phyloP scores from a whole-genome alignment of 2,797 vertebrate species.

The Epinephelus malabaricus region DNA sequence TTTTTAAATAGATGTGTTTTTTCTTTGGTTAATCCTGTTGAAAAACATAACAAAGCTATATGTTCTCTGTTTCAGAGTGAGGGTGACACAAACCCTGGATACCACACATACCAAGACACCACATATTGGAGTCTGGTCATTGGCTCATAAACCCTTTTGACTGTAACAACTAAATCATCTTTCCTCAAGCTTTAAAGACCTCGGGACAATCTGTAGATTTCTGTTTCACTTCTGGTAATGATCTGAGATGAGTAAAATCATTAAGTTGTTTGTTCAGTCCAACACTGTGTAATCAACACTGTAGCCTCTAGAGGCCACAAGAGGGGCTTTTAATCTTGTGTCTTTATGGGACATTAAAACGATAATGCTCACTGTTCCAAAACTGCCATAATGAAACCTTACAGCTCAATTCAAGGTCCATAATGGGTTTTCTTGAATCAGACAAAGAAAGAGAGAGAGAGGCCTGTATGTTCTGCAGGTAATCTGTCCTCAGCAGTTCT shows the following conservation, averaged over 20 bases:
- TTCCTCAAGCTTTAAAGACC: neutral
- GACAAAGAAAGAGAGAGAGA: neutral
- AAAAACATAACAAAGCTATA: no score
- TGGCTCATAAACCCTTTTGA: neutral
- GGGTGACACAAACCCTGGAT: no score
- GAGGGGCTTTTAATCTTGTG: neutral
- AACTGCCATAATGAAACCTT: neutral
- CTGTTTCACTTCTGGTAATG: neutral
- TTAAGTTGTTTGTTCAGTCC: conserved; percentile 1
- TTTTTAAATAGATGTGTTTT: no score
- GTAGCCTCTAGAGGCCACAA: conserved; percentile 7
- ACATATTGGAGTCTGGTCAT: no score
- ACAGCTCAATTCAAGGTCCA: neutral
- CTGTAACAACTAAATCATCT: neutral
- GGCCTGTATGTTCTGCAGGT: conserved; percentile 7
- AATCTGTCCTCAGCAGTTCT: conserved; percentile 42
- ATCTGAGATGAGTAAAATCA: neutral
- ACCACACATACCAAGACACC: no score
- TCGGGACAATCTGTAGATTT: neutral
- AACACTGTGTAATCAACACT: neutral
- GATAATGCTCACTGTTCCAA: conserved; percentile 11
- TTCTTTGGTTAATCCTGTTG: no score
- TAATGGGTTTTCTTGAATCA: conserved; percentile 12
- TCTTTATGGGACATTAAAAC: conserved; percentile 14
- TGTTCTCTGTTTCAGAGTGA: no score